Evolutionary conservation across 2,888 invertebrate genomes (phyloP).

Genomic region (Pachycephus smyrnensis): DNA sequence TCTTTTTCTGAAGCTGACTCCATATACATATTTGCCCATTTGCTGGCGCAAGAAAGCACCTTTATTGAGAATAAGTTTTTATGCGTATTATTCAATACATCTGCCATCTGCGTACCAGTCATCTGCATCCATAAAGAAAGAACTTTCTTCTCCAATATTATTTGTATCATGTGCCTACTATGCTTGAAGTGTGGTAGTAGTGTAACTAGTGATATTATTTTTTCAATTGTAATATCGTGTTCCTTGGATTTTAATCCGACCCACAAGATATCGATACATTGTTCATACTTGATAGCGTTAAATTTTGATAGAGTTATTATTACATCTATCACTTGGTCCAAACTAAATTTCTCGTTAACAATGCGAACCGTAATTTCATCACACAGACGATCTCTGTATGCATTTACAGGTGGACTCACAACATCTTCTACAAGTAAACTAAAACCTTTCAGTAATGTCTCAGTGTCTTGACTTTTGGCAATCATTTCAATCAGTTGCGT

Average conservation of each 20-base stretch:
- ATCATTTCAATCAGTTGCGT: slow-evolving; percentile 68
- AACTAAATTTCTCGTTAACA: slow-evolving; percentile 71
- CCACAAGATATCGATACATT: slow-evolving; percentile 76
- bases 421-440: slow-evolving; percentile 60
- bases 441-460: slow-evolving; percentile 65
- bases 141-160: slow-evolving; percentile 73
- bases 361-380: slow-evolving; percentile 74
- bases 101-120: slow-evolving; percentile 67
- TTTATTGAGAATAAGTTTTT: slow-evolving; percentile 60
- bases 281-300: slow-evolving; percentile 68
- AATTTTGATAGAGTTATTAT: slow-evolving; percentile 70
- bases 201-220: slow-evolving; percentile 72
- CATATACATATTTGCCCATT: slow-evolving; percentile 75
- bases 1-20: slow-evolving; percentile 73
- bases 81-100: slow-evolving; percentile 68
- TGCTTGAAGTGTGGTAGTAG: slow-evolving; percentile 71
- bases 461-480: slow-evolving; percentile 59
- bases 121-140: slow-evolving; percentile 72
- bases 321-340: slow-evolving; percentile 73
- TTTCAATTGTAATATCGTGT: slow-evolving; percentile 71
- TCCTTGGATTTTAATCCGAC: slow-evolving; percentile 72
- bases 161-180: slow-evolving; percentile 72
- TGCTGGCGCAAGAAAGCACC: slow-evolving; percentile 61
- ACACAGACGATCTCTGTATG: slow-evolving; percentile 69
- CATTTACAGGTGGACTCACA: slow-evolving; percentile 48